A percentile compares a stretch with the other conserved stretches of the same genome.
These are phyloP conservation scores for Gobio occitaniae DNA, from an alignment of 2,797 vertebrate genomes.

Conservation along the genomic window DNA sequence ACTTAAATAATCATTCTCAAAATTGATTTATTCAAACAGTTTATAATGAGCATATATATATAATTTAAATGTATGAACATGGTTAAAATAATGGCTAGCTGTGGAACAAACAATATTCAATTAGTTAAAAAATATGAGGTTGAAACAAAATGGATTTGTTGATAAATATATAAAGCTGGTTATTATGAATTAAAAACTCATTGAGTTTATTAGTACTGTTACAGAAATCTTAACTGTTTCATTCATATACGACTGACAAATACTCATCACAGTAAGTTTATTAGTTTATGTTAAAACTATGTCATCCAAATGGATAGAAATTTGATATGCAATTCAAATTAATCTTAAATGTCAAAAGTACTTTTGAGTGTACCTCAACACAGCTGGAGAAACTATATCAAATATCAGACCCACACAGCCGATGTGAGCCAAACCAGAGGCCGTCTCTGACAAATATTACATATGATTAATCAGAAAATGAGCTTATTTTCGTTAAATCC, in stretches of 20 bases:
- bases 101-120: too few species aligned
- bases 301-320: not conserved
- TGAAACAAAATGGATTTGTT: too few species aligned
- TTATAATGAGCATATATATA: not conserved
- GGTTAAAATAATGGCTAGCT: too few species aligned
- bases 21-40: not conserved
- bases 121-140: too few species aligned
- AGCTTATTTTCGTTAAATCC: not conserved
- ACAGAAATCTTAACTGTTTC: not conserved
- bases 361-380: not conserved
- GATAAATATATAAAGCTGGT: not conserved
- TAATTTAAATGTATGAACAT: not conserved
- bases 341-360: not conserved
- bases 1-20: too few species aligned
- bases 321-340: not conserved
- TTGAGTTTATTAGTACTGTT: not conserved
- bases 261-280: not conserved
- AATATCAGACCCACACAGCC: not conserved
- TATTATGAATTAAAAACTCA: not conserved
- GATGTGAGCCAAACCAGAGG: not conserved
- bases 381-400: constrained; percentile 1
- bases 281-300: not conserved
- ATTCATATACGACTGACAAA: not conserved
- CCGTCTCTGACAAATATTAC: not conserved
- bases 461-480: not conserved